A percentile compares a stretch with the other conserved stretches of the same genome.
Conservation (phyloP, 2,888 invertebrate species). For the Andrena bicolor region DNA sequence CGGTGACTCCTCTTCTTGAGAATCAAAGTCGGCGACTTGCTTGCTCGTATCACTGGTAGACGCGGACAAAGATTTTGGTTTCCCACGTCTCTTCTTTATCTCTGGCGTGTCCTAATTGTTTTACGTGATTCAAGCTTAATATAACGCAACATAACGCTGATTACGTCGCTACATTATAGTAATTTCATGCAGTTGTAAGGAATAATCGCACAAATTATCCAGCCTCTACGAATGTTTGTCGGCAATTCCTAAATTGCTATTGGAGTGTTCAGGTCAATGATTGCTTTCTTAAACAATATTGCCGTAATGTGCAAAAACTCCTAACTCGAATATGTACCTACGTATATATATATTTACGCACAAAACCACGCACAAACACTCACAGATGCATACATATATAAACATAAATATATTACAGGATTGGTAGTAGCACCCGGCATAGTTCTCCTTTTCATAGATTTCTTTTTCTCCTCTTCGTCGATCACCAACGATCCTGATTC, state of each 20-base stretch:
- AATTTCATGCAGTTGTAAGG: conserved; percentile 81
- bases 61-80: conserved; percentile 73
- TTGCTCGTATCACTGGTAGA: conserved; percentile 74
- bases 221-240: conserved; percentile 85
- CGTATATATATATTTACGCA: neutral
- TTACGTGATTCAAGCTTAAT: conserved; percentile 11
- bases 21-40: conserved; percentile 76
- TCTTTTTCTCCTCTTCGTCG: conserved; percentile 83
- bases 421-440: conserved; percentile 69
- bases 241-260: conserved; percentile 84
- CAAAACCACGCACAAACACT: neutral
- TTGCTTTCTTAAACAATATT: conserved; percentile 54
- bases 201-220: conserved; percentile 86
- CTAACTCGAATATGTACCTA: conserved; percentile 5
- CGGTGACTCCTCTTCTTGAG: conserved; percentile 86
- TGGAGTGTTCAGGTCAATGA: conserved; percentile 75
- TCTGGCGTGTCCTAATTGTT: conserved; percentile 73
- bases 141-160: neutral
- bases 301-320: conserved; percentile 33
- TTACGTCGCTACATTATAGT: neutral
- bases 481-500: conserved; percentile 82
- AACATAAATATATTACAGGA: conserved; percentile 72
- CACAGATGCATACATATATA: neutral
- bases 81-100: conserved; percentile 74
- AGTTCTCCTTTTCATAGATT: conserved; percentile 79